phyloP scores from a whole-genome alignment of 2,888 invertebrate species.

The Lydus trimaculatus region DNA sequence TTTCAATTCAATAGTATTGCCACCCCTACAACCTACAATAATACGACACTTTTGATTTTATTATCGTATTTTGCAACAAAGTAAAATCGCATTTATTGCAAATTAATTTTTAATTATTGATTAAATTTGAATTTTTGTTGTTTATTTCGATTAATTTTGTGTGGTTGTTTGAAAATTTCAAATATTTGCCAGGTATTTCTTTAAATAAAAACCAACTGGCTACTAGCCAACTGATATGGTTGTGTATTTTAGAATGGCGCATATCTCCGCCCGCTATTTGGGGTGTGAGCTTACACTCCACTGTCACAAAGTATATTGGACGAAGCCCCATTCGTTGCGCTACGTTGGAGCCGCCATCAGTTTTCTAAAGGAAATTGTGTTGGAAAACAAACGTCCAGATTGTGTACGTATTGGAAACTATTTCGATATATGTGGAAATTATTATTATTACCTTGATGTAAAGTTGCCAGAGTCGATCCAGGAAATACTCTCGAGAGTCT shows the following conservation, averaged over 20 bases:
- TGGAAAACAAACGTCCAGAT: slow-evolving; percentile 1
- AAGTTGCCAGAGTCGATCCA: slow-evolving; percentile 80
- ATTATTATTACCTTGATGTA: slow-evolving; percentile 71
- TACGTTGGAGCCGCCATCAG: slow-evolving; percentile 41
- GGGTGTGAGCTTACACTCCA: slow-evolving; percentile 48
- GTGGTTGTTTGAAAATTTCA: background rate
- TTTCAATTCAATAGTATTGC: no score
- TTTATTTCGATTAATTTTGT: no score
- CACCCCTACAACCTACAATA: no score
- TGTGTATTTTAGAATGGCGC: slow-evolving; percentile 40
- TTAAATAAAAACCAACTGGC: slow-evolving; percentile 28
- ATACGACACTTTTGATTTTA: no score
- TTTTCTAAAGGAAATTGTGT: slow-evolving; percentile 26
- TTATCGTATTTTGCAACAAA: no score
- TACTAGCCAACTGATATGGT: slow-evolving; percentile 35
- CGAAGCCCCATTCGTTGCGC: slow-evolving; percentile 53
- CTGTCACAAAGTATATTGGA: slow-evolving; percentile 54
- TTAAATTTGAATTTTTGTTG: no score
- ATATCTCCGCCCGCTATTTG: slow-evolving; percentile 46
- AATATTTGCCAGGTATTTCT: background rate
- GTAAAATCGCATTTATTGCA: no score
- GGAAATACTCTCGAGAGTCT: slow-evolving; percentile 84
- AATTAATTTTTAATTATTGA: no score
- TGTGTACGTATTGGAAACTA: slow-evolving; percentile 8
- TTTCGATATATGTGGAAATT: slow-evolving; percentile 9